A percentile compares a stretch with the other conserved stretches of the same genome.
These are phyloP conservation scores for Sciaenops ocellatus DNA, from an alignment of 2,797 vertebrate genomes.

Conservation along the genomic window DNA sequence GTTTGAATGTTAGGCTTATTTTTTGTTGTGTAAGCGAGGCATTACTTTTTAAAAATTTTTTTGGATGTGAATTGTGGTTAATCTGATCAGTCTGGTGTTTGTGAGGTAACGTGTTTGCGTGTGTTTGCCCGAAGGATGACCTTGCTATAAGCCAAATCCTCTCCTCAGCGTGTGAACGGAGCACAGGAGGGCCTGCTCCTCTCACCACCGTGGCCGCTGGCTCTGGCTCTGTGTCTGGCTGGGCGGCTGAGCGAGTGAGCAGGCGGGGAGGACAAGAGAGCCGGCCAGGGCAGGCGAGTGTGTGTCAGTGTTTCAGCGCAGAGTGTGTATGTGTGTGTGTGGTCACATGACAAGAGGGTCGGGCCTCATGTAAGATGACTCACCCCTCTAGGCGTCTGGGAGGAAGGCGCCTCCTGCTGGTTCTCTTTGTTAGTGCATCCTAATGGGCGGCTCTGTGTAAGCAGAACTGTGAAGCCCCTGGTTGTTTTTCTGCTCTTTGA, in stretches of 20 bases:
- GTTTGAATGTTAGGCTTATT: neutral
- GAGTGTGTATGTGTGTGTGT: neutral
- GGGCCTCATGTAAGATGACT: slow-evolving; percentile 72
- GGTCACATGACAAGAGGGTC: slow-evolving; percentile 76
- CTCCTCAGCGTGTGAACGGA: slow-evolving; percentile 29
- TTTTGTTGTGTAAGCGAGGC: neutral
- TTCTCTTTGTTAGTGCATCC: slow-evolving; percentile 30
- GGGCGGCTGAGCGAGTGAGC: slow-evolving; percentile 1
- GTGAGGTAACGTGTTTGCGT: slow-evolving; percentile 20
- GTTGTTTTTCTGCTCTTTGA: slow-evolving; percentile 62
- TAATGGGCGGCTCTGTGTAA: neutral
- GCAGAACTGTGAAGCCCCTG: slow-evolving; percentile 33
- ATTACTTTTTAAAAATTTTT: neutral
- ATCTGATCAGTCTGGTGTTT: slow-evolving; percentile 16
- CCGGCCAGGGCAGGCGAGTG: slow-evolving; percentile 40
- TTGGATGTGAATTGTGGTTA: neutral
- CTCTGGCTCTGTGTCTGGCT: slow-evolving; percentile 35
- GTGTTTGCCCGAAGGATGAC: slow-evolving; percentile 44
- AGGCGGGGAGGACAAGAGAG: slow-evolving; percentile 6
- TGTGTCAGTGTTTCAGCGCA: slow-evolving; percentile 76
- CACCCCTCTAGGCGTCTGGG: slow-evolving; percentile 60
- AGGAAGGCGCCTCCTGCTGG: slow-evolving; percentile 65
- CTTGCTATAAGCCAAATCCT: slow-evolving; percentile 46
- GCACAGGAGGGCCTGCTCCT: slow-evolving; percentile 14
- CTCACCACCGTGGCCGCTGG: slow-evolving; percentile 19